phyloP scores from a whole-genome alignment of 2,113 vertebrate species.

The Pterocles orientalis region DNA sequence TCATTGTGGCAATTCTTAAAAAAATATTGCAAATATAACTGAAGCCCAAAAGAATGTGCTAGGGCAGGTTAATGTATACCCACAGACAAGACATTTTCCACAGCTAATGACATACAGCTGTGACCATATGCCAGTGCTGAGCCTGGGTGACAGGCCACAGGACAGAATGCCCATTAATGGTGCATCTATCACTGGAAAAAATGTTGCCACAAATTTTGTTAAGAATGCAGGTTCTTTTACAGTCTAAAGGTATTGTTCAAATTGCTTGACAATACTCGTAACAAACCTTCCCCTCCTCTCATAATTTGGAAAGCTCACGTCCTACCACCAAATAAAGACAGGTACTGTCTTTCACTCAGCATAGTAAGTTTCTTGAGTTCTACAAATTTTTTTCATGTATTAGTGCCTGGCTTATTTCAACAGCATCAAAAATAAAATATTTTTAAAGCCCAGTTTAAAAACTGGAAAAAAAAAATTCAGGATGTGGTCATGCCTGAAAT shows the following conservation, averaged over 20 bases:
- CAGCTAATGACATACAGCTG: fast-evolving
- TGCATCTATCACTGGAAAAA: not conserved
- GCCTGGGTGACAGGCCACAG: not conserved
- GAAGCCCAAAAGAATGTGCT: not conserved
- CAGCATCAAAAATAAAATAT: not conserved
- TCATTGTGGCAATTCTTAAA: not conserved
- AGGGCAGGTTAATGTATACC: fast-evolving
- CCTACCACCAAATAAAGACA: fast-evolving
- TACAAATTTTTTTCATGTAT: not conserved
- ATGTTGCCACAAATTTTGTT: not conserved
- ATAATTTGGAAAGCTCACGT: not conserved
- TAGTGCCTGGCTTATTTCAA: not conserved
- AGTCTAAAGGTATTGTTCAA: not conserved
- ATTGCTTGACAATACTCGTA: not conserved
- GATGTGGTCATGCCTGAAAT: not conserved
- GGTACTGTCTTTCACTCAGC: not conserved
- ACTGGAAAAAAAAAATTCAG: not conserved
- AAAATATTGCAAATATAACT: no score
- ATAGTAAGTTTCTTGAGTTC: not conserved
- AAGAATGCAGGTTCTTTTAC: not conserved
- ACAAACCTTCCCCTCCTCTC: not conserved
- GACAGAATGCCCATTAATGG: not conserved
- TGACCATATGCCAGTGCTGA: not conserved
- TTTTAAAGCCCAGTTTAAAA: not conserved
- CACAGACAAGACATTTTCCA: not conserved